Percentiles rank a stretch among this genome's conserved stretches.
phyloP scores from a whole-genome alignment of 37 sponge, comb jelly and placozoan genomes.

The Aphrocallistes beatrix region DNA sequence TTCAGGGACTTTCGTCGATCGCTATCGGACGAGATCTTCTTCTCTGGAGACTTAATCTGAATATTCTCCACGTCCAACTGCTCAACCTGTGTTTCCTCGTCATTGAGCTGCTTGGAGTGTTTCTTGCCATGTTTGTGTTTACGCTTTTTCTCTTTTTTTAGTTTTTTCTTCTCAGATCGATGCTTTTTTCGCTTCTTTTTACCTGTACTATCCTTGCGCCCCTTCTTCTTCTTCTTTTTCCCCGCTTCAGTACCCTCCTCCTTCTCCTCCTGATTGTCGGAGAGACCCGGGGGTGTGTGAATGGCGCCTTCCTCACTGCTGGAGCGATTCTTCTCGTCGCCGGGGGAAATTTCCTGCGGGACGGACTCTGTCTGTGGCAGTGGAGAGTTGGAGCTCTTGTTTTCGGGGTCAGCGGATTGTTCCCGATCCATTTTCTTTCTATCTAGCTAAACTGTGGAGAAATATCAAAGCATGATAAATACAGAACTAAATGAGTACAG shows the following conservation, averaged over 20 bases:
- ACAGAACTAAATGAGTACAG: no score
- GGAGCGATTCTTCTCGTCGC: not conserved
- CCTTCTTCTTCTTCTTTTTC: not conserved
- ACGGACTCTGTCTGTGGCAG: not conserved
- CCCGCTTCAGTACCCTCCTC: not conserved
- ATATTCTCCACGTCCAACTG: not conserved
- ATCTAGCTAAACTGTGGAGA: not conserved
- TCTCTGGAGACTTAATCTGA: not conserved
- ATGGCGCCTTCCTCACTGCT: not conserved
- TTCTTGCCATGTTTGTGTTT: not conserved
- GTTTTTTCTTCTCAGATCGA: not conserved
- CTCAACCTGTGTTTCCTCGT: not conserved
- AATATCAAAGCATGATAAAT: no score
- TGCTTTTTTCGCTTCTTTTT: constrained; percentile 18
- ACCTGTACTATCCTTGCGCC: not conserved
- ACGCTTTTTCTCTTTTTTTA: not conserved
- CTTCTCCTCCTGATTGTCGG: no score
- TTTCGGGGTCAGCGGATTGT: not conserved
- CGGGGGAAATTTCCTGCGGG: not conserved
- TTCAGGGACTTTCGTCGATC: no score
- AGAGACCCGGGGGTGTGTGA: not conserved
- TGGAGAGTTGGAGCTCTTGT: not conserved
- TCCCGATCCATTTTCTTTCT: not conserved
- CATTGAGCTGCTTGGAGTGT: not conserved
- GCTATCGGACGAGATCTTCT: not conserved